Conservation (phyloP, 2,888 invertebrate species). For the Muschampia plurimacula region DNA sequence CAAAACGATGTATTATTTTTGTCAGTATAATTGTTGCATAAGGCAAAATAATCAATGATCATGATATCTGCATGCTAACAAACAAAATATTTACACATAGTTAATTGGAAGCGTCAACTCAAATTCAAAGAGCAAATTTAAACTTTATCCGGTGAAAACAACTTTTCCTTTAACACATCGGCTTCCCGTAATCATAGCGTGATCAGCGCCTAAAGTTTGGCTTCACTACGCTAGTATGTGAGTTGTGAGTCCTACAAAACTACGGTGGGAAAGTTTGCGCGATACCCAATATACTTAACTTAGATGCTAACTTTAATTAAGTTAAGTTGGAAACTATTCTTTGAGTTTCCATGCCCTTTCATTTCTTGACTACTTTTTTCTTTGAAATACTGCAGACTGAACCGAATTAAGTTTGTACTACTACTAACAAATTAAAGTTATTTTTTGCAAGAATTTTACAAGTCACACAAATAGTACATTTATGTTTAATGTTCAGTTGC, state of each 20-base stretch:
- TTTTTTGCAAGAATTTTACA: no score
- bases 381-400: background rate
- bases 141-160: background rate
- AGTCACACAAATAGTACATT: no score
- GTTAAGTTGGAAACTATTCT: background rate
- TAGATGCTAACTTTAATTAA: background rate
- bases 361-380: background rate
- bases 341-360: background rate
- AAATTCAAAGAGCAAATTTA: background rate
- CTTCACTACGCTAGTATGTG: background rate
- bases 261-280: background rate
- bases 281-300: conserved; percentile 2
- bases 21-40: no score
- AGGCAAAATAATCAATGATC: no score
- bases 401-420: background rate
- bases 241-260: background rate
- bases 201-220: background rate
- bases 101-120: background rate
- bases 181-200: background rate
- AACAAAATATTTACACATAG: no score
- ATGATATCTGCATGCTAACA: no score
- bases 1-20: no score
- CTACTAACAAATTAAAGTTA: no score
- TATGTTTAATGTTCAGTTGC: no score
- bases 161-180: background rate